Conservation (phyloP, 2,797 vertebrate genomes). For the Lagorchestes hirsutus region DNA sequence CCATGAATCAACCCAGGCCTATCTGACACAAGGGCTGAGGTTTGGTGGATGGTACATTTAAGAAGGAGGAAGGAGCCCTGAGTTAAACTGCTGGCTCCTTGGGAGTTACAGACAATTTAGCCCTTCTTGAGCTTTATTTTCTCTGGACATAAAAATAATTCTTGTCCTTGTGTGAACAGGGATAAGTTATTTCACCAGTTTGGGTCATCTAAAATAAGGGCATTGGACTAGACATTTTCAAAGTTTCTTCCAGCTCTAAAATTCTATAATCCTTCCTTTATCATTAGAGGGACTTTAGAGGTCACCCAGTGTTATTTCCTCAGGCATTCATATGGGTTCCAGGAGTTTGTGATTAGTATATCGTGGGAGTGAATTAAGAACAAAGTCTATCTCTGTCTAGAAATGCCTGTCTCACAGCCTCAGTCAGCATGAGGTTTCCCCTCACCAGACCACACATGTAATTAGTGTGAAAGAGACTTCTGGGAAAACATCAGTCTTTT, state of each 20-base stretch:
- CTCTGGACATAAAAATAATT: slow-evolving; percentile 9
- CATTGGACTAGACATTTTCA: not conserved
- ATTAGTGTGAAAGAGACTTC: slow-evolving; percentile 25
- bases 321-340: not conserved
- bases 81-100: not conserved
- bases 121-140: not conserved
- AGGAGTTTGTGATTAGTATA: not conserved
- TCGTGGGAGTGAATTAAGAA: not conserved
- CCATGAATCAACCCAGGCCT: not conserved
- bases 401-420: not conserved
- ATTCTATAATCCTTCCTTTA: not conserved
- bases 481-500: not conserved
- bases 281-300: not conserved
- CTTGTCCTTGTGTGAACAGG: not conserved
- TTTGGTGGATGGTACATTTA: fast-evolving
- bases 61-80: not conserved
- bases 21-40: not conserved
- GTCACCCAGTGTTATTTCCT: not conserved
- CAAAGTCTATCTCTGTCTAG: not conserved
- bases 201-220: not conserved
- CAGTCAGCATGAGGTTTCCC: not conserved
- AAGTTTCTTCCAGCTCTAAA: not conserved
- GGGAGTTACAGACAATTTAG: not conserved
- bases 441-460: not conserved
- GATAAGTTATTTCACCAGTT: not conserved